Evolutionary conservation across 2,888 invertebrate genomes (phyloP).

Genomic region (Pemphredon lugubris): DNA sequence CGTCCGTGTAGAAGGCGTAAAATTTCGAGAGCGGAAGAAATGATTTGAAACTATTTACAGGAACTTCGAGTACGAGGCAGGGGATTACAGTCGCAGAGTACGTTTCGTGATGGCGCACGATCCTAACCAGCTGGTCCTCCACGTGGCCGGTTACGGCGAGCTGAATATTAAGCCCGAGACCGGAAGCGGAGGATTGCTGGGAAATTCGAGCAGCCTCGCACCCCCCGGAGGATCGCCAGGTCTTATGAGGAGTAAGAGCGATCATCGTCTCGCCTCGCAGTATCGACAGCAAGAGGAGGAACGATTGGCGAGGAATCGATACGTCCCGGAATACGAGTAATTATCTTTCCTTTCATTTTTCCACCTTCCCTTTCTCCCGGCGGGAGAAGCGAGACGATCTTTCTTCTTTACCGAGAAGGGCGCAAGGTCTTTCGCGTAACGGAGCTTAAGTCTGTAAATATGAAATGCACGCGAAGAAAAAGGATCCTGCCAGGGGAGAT

Average conservation of each 20-base stretch:
- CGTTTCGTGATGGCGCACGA: constrained; percentile 95
- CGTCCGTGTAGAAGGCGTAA: no score
- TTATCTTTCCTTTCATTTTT: constrained; percentile 33
- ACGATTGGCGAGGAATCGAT: constrained; percentile 77
- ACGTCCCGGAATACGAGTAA: constrained; percentile 80
- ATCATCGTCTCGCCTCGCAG: constrained; percentile 93
- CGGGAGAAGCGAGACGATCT: background rate
- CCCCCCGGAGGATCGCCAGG: constrained; percentile 87
- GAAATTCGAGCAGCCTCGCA: constrained; percentile 82
- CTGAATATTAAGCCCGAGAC: constrained; percentile 88
- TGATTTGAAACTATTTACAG: constrained; percentile 75
- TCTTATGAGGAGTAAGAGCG: constrained; percentile 95
- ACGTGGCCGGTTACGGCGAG: constrained; percentile 95
- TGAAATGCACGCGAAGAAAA: background rate
- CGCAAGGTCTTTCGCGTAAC: constrained; percentile 14
- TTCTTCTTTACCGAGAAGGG: background rate
- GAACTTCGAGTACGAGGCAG: constrained; percentile 96
- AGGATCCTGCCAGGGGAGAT: background rate
- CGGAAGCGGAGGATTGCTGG: constrained; percentile 74
- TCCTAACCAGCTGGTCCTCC: constrained; percentile 93
- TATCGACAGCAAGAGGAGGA: constrained; percentile 92
- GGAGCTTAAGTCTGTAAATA: constrained; percentile 1
- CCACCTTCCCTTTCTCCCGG: background rate
- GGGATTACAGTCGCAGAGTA: constrained; percentile 92
- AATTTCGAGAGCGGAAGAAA: no score